Evolutionary conservation across 2,113 vertebrate genomes (phyloP), one percentile per base, ranked within the genome.

Genomic region (Epinephelus cyanopodus): DNA sequence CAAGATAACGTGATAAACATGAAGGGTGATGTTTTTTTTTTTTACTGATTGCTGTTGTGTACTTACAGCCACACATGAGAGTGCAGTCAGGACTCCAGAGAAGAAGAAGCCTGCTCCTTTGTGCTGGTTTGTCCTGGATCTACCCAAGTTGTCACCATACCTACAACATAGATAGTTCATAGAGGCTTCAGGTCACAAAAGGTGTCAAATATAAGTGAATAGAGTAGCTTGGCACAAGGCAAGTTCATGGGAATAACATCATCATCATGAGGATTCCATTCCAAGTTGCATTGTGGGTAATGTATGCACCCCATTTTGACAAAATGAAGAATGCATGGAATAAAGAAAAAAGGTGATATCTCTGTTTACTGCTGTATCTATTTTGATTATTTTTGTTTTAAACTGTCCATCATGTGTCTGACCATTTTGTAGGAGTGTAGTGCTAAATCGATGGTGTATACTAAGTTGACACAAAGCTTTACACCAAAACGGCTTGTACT

Each of bases 11-110:
- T 67, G 6, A 5, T 64, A 68, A 62, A 21, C 6, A 47, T 58
- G 3, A 25, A 53, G 42, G 42, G 42, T 45, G 42, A 45, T 1
- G 50, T 57, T 29, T 6, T 27, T 74, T 42, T 77, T 17, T 29
- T 60, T 3, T 18, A 33, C 58, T 8, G 14, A n/a, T 18, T 33
- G 29, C 0, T 11, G 27, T 29, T 23, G 7, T 11, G 52, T 60
- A 97, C 97, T 96, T 95, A 99, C 98, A 75, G 96, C 96, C 76
- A 99, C 96, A 56, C 94, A 96, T 2, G 96, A 95, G 84, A 99
- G 93, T 37, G 97, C 96, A 39, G 96, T 97, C 72, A 99, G 91
- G 64, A 99, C 97, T 5, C 98, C 97, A 0, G 97, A 97, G 88
- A 97, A 98, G 94, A 99, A 98, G 18, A 97, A 96, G 67, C 96